A percentile compares a stretch with the other conserved stretches of the same genome.
phyloP scores from a whole-genome alignment of 92 coral and sea anemone genomes.

The Montipora capitata region DNA sequence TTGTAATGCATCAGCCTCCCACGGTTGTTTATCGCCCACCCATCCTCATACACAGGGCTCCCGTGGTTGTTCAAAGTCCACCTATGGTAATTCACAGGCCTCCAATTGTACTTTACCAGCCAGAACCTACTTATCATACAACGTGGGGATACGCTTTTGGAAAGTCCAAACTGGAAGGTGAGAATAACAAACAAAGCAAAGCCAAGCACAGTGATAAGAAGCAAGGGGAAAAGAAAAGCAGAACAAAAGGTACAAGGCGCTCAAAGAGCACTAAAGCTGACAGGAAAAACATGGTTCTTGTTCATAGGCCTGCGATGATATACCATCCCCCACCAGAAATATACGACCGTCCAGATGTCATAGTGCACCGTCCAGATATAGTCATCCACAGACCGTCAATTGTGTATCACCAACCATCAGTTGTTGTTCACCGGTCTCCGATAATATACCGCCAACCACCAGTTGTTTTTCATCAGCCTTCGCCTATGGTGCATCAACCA shows the following conservation, averaged over 20 bases:
- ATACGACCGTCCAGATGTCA: slow-evolving; percentile 92
- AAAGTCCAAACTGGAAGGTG: slow-evolving; percentile 63
- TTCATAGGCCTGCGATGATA: slow-evolving; percentile 95
- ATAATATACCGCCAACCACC: slow-evolving; percentile 95
- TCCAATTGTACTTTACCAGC: slow-evolving; percentile 79
- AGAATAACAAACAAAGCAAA: neutral
- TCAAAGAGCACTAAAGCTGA: slow-evolving; percentile 61
- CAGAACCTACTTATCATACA: slow-evolving; percentile 67
- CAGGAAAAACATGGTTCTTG: slow-evolving; percentile 86
- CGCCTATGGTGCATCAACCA: slow-evolving; percentile 96
- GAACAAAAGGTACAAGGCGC: neutral
- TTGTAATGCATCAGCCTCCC: slow-evolving; percentile 81
- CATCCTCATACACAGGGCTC: slow-evolving; percentile 81
- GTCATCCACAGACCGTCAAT: slow-evolving; percentile 94
- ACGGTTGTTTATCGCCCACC: slow-evolving; percentile 86
- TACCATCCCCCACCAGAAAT: slow-evolving; percentile 99
- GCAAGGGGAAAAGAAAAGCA: slow-evolving; percentile 3
- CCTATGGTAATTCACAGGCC: slow-evolving; percentile 84
- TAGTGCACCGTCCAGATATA: slow-evolving; percentile 94
- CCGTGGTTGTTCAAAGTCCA: slow-evolving; percentile 84
- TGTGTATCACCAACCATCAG: slow-evolving; percentile 96
- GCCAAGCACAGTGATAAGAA: neutral
- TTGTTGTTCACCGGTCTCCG: slow-evolving; percentile 95
- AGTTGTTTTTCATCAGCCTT: slow-evolving; percentile 97
- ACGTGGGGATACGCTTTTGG: slow-evolving; percentile 49